A percentile compares a stretch with the other conserved stretches of the same genome.
Evolutionary conservation across 1,140 invertebrate genomes (phyloP).

Genomic region (Drosophila yakuba): DNA sequence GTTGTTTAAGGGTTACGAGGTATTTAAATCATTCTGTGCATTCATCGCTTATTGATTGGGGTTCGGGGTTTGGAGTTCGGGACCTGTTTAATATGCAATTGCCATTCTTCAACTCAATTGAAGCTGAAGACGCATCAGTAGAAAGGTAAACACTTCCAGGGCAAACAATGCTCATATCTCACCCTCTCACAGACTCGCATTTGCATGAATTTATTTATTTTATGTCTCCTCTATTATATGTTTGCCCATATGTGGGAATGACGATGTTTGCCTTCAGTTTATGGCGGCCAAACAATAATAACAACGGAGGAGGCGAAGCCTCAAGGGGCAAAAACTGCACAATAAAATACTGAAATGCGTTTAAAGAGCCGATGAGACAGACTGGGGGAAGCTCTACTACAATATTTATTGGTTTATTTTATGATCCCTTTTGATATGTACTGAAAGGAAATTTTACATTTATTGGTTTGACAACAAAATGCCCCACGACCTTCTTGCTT

Average conservation of each 20-base stretch:
- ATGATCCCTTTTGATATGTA: slow-evolving; percentile 80
- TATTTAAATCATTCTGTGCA: slow-evolving; percentile 12
- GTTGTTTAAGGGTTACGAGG: not conserved
- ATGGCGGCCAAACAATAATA: slow-evolving; percentile 54
- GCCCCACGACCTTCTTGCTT: slow-evolving; percentile 46
- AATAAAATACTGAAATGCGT: slow-evolving; percentile 66
- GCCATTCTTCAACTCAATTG: slow-evolving; percentile 62
- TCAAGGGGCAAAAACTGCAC: slow-evolving; percentile 68
- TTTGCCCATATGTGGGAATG: slow-evolving; percentile 10
- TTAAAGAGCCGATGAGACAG: not conserved
- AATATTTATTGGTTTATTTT: slow-evolving; percentile 81
- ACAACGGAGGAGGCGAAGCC: slow-evolving; percentile 38
- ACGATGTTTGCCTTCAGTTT: slow-evolving; percentile 45
- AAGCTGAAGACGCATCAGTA: slow-evolving; percentile 41
- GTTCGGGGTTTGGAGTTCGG: slow-evolving; percentile 4
- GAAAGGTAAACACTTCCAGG: slow-evolving; percentile 63
- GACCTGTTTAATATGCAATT: slow-evolving; percentile 74
- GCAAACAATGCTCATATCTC: slow-evolving; percentile 58
- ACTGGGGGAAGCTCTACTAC: slow-evolving; percentile 29
- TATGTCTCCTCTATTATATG: slow-evolving; percentile 63
- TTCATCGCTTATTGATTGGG: slow-evolving; percentile 29
- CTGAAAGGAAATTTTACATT: slow-evolving; percentile 82
- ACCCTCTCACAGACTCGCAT: slow-evolving; percentile 39
- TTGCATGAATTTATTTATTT: slow-evolving; percentile 82
- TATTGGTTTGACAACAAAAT: slow-evolving; percentile 80